Percentiles rank a stretch among this genome's conserved stretches.
phyloP scores from a whole-genome alignment of 1,140 invertebrate genomes.

The Achatina immaculata region DNA sequence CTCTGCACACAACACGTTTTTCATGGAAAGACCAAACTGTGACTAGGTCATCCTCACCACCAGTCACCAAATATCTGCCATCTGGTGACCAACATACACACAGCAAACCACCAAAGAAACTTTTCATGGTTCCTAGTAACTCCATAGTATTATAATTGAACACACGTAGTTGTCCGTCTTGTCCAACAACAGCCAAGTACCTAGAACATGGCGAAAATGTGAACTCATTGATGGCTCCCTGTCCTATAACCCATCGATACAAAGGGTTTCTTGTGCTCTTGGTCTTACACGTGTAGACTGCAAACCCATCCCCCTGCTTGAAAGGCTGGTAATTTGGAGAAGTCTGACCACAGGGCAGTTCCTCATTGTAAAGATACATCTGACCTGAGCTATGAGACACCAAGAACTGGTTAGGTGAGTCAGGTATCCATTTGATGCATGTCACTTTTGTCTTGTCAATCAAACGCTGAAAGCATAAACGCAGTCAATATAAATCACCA shows the following conservation, averaged over 20 bases:
- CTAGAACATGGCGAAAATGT: conserved; percentile 95
- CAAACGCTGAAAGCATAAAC: conserved; percentile 86
- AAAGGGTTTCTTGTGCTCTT: conserved; percentile 96
- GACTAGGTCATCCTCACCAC: conserved; percentile 98
- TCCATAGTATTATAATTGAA: conserved; percentile 99
- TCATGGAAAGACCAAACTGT: conserved; percentile 96
- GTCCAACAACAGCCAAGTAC: conserved; percentile 84
- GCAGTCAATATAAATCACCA: no score
- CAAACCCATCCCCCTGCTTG: conserved; percentile 94
- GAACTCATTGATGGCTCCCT: conserved; percentile 94
- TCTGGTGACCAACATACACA: conserved; percentile 99
- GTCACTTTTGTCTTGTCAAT: conserved; percentile 99
- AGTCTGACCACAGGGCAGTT: conserved; percentile 87
- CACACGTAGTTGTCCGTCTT: conserved; percentile 97
- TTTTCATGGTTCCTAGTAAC: conserved; percentile 83
- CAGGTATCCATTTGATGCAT: conserved; percentile 97
- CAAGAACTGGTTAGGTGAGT: conserved; percentile 91
- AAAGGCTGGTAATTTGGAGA: conserved; percentile 91
- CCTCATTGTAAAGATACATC: conserved; percentile 97
- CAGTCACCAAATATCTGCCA: conserved; percentile 93
- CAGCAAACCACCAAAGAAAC: conserved; percentile 94
- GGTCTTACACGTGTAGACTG: conserved; percentile 95
- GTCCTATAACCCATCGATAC: conserved; percentile 79
- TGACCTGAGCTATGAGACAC: conserved; percentile 95
- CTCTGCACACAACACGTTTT: conserved; percentile 92